phyloP scores from a whole-genome alignment of 2,113 vertebrate species.

The Leptodactylus fuscus region DNA sequence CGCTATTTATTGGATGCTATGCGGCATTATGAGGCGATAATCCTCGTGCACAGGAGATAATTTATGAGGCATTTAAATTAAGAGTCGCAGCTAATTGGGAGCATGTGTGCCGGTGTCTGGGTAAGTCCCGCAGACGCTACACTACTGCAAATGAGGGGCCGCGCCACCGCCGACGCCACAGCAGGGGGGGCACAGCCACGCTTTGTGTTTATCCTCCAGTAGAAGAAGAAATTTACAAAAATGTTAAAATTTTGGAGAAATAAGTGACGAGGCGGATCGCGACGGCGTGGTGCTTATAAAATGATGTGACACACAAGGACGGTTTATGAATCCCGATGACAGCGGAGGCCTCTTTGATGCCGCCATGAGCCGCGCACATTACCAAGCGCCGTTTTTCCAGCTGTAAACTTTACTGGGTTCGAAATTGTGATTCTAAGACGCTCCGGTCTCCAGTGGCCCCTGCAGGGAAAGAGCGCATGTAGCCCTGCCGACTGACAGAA shows the following conservation, averaged over 20 bases:
- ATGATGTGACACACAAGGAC: neutral
- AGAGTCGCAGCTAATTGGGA: conserved; percentile 98
- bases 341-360: neutral
- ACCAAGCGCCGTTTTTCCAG: conserved; percentile 15
- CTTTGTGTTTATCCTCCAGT: too few relatives aligned
- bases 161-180: neutral
- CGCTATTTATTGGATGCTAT: conserved; percentile 98
- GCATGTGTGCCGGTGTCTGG: conserved; percentile 98
- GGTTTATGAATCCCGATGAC: conserved; percentile 18
- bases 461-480: neutral
- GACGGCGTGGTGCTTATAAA: neutral
- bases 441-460: neutral
- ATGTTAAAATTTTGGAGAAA: too few relatives aligned
- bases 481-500: neutral
- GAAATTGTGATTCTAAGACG: conserved; percentile 4
- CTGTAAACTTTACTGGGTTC: conserved; percentile 42
- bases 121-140: conserved; percentile 88
- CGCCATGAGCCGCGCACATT: neutral
- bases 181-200: too few relatives aligned
- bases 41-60: conserved; percentile 93
- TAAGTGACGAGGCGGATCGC: too few relatives aligned
- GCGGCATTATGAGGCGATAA: conserved; percentile 98
- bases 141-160: conserved; percentile 80
- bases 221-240: too few relatives aligned
- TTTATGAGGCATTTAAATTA: conserved; percentile 99